These are phyloP conservation scores for Anthopleura sola DNA, from an alignment of 64 coral and sea anemone genomes.

Conservation along the genomic window DNA sequence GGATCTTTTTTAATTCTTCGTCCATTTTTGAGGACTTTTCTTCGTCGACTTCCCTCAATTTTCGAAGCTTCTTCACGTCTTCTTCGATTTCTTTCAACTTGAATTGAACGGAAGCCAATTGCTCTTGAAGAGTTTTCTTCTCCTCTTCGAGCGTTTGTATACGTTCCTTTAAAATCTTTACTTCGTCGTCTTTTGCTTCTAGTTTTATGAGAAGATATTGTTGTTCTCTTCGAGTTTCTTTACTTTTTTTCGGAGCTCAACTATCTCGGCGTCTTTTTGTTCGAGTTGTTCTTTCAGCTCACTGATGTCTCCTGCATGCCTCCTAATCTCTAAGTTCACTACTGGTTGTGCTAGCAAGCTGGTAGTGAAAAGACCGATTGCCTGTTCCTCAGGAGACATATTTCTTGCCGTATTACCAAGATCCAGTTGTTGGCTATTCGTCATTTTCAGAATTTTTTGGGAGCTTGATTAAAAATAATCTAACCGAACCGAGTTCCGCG, in stretches of 20 bases:
- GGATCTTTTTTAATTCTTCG: conserved; percentile 15
- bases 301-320: too few species aligned
- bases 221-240: conserved; percentile 26
- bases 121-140: conserved; percentile 29
- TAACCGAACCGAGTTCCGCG: too few species aligned
- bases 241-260: background rate
- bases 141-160: conserved; percentile 31
- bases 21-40: conserved; percentile 18
- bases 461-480: too few species aligned
- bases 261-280: conserved; percentile 17
- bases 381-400: too few species aligned
- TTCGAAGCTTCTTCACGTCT: conserved; percentile 6
- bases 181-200: conserved; percentile 12
- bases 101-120: conserved; percentile 20
- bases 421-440: too few species aligned
- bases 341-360: too few species aligned
- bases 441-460: too few species aligned
- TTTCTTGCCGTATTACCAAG: too few species aligned
- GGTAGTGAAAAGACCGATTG: too few species aligned
- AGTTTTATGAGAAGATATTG: conserved; percentile 1
- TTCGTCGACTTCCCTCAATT: background rate
- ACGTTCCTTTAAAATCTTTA: conserved; percentile 15
- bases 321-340: too few species aligned
- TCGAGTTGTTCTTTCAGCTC: conserved; percentile 23
- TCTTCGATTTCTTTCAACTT: conserved; percentile 26